Base-by-base conservation (phyloP, 1,140 invertebrate genomes). In the Drosophila orena region DNA sequence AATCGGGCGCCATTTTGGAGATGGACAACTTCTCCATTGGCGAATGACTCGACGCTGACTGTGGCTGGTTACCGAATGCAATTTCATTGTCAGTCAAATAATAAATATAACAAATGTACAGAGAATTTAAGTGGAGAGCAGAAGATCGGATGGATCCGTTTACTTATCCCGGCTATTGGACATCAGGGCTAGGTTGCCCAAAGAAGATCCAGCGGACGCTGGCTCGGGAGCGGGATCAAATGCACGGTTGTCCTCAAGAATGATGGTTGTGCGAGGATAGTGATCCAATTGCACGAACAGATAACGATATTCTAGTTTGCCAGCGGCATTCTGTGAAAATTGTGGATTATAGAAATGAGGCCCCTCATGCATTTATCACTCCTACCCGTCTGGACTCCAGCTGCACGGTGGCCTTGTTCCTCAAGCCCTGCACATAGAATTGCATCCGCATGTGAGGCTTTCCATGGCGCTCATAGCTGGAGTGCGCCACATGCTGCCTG, bases 371-470 rank as follows among this genome's bases (percentile, higher is more conserved):
- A 10, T 10, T 30, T 1, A 12, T 34, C n/a, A 6, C 7, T 0
- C 77, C 92, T 93, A 98, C 97, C 94, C 97, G 95, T 92, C 95
- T 94, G 91, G 97, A 95, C 94, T 98, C 97, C 72, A 98, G 94
- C 88, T 97, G 94, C 7, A 96, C 97, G 55, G 96, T 97, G 8
- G 94, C 98, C 79, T 95, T 95, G 74, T 95, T 95, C 59, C 95
- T 93, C 34, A 94, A 93, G 22, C 98, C 97, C 93, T 98, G 95
- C 38, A 98, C 94, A 90, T 98, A 97, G 93, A 98, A 98, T 90
- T 96, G 95, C 95, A 98, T 97, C 79, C 96, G 94, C 93, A 98
- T 95, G 83, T 96, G 95, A 75, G 96, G 95, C 14, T 94, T 93
- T 22, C 96, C 97, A 92, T 97, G 94, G 38, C 95, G 95, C 59